Evolutionary conservation across 1,140 invertebrate genomes (phyloP), one percentile per base, ranked within the genome.

Genomic region (Mercenaria mercenaria): DNA sequence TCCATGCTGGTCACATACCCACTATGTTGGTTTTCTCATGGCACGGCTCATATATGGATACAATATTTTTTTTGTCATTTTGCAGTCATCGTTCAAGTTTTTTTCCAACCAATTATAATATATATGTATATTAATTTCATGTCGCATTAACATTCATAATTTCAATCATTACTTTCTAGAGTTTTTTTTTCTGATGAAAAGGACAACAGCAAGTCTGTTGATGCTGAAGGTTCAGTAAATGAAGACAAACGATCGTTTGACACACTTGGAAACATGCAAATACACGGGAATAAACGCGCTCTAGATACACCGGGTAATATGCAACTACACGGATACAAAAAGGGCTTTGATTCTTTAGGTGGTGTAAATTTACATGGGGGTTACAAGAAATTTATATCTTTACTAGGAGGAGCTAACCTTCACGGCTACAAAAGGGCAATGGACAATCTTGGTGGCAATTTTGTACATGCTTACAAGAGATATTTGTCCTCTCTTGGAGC

Each of bases 251-350:
- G 86, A 39, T 47, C 69, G 10, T 39, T 85, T 8, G 64, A 87
- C 26, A 77, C 64, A n/a, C 52, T 87, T 34, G 84, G 84, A 3
- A 52, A 77, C 26, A 87, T 87, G 84, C 84, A 87, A 77, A 50
- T 87, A 32, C 83, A 85, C 52, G 50, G 47, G 0, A 77, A 41
- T 43, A 87, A 87, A 64, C 43, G 84, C 10, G 64, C 64, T n/a
- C 61, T 87, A 0, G 69, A 88, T 23, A 80, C 69, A 43, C 56
- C 80, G 8, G 86, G 86, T 37, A 61, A 79, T 37, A 88, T 88
- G 86, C 86, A 88, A 69, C 32, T 88, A 34, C 84, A 87, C 61
- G 69, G 43, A n/a, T 87, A 76, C 74, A 76, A 87, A n/a, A 76
- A 39, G 47, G 6, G 34, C 20, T 87, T 87, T 34, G 74, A 79